These are phyloP conservation scores for Dryas iulia DNA, from an alignment of 1,140 invertebrate genomes.

Conservation along the genomic window DNA sequence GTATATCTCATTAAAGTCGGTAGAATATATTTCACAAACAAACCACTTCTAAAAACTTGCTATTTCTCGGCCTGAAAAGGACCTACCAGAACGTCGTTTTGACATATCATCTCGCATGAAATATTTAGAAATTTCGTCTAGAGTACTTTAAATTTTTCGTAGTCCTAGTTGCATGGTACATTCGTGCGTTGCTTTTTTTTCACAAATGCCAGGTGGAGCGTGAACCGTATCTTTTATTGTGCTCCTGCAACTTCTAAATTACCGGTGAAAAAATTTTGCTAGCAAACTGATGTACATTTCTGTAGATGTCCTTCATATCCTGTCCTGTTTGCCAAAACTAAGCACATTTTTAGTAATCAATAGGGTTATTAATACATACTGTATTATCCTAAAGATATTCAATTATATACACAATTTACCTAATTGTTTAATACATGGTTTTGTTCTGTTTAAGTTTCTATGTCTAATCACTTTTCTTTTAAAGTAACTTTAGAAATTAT, in stretches of 20 bases:
- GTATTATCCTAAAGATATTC: too few relatives aligned
- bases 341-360: too few relatives aligned
- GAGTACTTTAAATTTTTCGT: conserved; percentile 14
- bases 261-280: background rate
- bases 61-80: background rate
- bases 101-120: conserved; percentile 8
- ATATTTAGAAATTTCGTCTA: conserved; percentile 14
- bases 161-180: conserved; percentile 13
- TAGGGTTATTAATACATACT: too few relatives aligned
- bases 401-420: too few relatives aligned
- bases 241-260: conserved; percentile 13
- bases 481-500: too few relatives aligned
- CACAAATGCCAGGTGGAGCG: conserved; percentile 13
- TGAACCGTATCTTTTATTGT: conserved; percentile 16
- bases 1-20: background rate
- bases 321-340: too few relatives aligned
- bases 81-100: background rate
- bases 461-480: too few relatives aligned
- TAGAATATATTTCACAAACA: background rate
- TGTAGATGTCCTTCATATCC: background rate
- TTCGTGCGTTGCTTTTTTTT: background rate
- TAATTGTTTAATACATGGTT: too few relatives aligned
- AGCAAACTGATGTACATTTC: background rate
- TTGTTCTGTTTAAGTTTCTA: too few relatives aligned
- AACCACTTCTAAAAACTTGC: background rate